Percentiles rank a stretch among this genome's conserved stretches.
These are phyloP conservation scores for Neotoxoptera formosana DNA, from an alignment of 1,140 invertebrate genomes.

Conservation along the genomic window DNA sequence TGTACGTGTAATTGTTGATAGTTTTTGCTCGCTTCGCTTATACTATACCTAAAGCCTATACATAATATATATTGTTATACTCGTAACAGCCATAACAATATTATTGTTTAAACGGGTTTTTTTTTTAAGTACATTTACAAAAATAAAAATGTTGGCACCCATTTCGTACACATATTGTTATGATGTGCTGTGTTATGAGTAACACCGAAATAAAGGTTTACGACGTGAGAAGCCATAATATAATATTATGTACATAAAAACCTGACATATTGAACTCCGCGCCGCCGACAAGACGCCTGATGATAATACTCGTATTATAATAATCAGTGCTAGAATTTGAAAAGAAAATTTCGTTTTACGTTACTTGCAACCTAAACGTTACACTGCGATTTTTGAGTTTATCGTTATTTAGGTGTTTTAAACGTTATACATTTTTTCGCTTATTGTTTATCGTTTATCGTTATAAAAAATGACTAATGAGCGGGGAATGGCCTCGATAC, in stretches of 20 bases:
- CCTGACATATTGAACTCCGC: no score
- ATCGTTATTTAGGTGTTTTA: no score
- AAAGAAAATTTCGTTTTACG: no score
- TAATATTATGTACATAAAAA: neutral
- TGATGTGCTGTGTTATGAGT: neutral
- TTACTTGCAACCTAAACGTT: no score
- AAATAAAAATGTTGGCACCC: neutral
- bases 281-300: neutral
- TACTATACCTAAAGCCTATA: neutral
- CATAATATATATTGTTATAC: neutral
- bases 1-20: neutral
- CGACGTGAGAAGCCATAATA: neutral
- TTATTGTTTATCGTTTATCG: no score
- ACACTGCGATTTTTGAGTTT: no score
- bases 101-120: neutral
- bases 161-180: neutral
- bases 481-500: no score
- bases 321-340: no score
- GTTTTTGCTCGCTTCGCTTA: neutral
- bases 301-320: no score
- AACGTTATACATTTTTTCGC: no score
- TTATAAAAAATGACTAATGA: no score
- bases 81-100: neutral
- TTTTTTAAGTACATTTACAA: neutral
- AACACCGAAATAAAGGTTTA: neutral